These are phyloP conservation scores for Drosophila micromelanica DNA, from an alignment of 1,140 invertebrate species.

Conservation along the genomic window DNA sequence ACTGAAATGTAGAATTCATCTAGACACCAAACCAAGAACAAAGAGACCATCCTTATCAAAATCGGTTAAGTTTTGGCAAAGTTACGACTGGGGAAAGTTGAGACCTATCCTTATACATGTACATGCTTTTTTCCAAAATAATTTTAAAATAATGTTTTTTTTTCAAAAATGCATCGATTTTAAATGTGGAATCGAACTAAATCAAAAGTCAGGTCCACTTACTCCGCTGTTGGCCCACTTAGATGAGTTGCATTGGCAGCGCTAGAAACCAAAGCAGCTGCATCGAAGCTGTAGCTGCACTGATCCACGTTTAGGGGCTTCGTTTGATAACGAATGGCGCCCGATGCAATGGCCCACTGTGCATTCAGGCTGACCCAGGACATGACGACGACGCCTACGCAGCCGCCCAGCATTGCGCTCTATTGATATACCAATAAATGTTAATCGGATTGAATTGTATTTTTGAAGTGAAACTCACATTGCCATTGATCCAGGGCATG, in stretches of 20 bases:
- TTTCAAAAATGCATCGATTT: too few species aligned
- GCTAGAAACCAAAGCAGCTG: constrained; percentile 29
- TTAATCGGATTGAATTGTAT: background rate
- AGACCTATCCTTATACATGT: too few species aligned
- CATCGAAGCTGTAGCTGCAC: constrained; percentile 87
- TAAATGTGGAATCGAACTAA: too few species aligned
- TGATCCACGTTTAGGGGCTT: constrained; percentile 89
- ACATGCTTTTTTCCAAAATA: too few species aligned
- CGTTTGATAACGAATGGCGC: constrained; percentile 86
- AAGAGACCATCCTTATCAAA: too few species aligned
- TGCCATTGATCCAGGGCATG: constrained; percentile 88
- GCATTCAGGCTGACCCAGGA: constrained; percentile 93
- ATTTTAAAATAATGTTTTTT: too few species aligned
- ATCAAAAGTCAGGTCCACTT: background rate
- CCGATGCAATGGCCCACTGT: constrained; percentile 89
- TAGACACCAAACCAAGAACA: too few species aligned
- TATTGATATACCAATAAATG: constrained; percentile 68
- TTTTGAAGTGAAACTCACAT: constrained; percentile 83
- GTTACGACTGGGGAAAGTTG: too few species aligned
- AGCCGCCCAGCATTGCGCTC: constrained; percentile 90
- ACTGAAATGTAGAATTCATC: too few species aligned
- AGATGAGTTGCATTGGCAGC: constrained; percentile 36
- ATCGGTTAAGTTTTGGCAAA: too few species aligned
- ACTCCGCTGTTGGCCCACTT: constrained; percentile 44
- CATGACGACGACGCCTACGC: constrained; percentile 88